Evolutionary conservation across 2,113 vertebrate genomes (phyloP), one percentile per base, ranked within the genome.

Genomic region (Salvator merianae): DNA sequence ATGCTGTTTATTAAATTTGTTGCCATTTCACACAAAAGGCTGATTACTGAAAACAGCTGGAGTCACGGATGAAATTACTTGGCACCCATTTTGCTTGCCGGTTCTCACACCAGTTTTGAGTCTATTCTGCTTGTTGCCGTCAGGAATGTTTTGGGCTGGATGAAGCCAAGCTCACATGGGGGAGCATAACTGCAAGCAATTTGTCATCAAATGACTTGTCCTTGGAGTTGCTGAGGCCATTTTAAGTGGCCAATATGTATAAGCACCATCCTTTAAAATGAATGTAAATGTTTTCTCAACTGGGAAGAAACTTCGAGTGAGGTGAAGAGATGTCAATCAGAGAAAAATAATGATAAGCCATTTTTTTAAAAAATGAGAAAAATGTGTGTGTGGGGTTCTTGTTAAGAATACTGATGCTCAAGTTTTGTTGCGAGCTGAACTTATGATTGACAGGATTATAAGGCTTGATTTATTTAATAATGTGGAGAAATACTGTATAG

Each of bases 401-500:
- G 34, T 81, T 76, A 28, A 77, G 28, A 86, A 77, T 9, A 30
- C 13, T 73, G 4, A 55, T 81, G 53, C 47, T 74, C 24, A 1
- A 7, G 78, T 36, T 87, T 78, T 40, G 75, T 74, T 68, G 43
- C 82, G 79, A 81, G 82, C 2, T 66, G 28, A 55, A 83, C 40
- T 80, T 20, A n/a, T 30, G 77, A 82, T 65, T 70, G 69, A 59
- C 30, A 76, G 34, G 81, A 86, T 71, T 69, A 84, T 72, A 77
- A 87, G 81, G 80, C 30, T 6, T 47, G 66, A 77, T 69, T 79
- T 79, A 59, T 82, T 88, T 43, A n/a, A 71, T 69, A 82, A 72
- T 68, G 69, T 77, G 79, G 82, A 79, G 80, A 82, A 0, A 53
- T 53, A 53, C 2, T 53, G 3, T 53, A 53, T 9, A 53, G 50